Evolutionary conservation across 2,113 vertebrate species (phyloP), one percentile per base, ranked within the genome.

Genomic region (Engraulis encrasicolus): DNA sequence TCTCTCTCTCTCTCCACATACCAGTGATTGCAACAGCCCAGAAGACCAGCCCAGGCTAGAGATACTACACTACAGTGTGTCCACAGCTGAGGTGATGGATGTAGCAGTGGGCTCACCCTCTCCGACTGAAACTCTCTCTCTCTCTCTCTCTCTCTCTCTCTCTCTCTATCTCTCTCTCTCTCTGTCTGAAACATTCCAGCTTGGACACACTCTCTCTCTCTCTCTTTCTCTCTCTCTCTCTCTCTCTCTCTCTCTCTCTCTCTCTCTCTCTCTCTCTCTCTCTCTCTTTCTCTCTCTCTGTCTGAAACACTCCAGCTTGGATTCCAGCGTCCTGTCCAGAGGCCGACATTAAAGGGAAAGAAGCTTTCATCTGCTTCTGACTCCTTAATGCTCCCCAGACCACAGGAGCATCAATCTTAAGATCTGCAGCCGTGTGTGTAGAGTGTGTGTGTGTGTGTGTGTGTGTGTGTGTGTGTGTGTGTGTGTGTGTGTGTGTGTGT

Each of bases 351-450:
- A 85, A 83, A 54, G 38, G 6, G 0, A 36, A 58, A 49, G 86
- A 78, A 48, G 83, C 85, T 9, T 58, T 87, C 36, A 45, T 49
- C 40, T 36, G 71, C 84, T 48, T 45, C 82, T 86, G 86, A 84
- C 83, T 14, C 81, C 83, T 66, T 49, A 86, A 87, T 81, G 83
- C 83, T 80, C 82, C 36, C 1, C 81, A 85, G 87, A 80, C 86
- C 79, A 85, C 86, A 81, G 84, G 50, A 66, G 83, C 90, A 86
- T 88, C 85, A 82, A 54, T 88, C 86, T 85, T 82, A 82, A 40
- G 27, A 18, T 79, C 40, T 79, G 40, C 23, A 19, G 48, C 40
- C 61, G 7, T n/a, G 40, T 58, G 87, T 88, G 87, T 85, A 78
- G 84, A 54, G 15, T 52, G 50, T 52, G 50, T 52, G 50, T 52